These are phyloP conservation scores for Oriolus oriolus DNA, from an alignment of 2,113 vertebrate species.

Conservation along the genomic window DNA sequence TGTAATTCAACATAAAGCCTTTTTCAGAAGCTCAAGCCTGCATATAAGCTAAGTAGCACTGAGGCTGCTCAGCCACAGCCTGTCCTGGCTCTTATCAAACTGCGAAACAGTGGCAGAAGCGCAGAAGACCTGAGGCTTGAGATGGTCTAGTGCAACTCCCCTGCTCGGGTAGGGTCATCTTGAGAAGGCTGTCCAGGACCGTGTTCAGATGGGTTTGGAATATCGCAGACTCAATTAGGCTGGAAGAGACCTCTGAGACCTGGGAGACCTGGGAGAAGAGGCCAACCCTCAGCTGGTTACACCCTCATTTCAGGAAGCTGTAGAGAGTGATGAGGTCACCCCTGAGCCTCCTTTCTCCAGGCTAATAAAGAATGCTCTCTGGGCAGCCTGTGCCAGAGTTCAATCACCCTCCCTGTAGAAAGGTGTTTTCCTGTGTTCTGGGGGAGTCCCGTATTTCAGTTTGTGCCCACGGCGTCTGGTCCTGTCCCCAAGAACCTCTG, in stretches of 20 bases:
- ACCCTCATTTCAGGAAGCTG: background rate
- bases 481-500: background rate
- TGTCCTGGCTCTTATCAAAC: background rate
- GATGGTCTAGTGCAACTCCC: background rate
- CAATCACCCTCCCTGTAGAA: background rate
- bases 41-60: background rate
- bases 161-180: background rate
- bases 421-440: background rate
- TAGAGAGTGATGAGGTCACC: background rate
- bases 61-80: background rate
- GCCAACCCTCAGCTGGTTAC: background rate
- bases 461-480: background rate
- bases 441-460: background rate
- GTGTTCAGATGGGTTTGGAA: background rate
- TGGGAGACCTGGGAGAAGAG: background rate
- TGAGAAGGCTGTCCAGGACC: background rate
- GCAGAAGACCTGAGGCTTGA: background rate
- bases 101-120: background rate
- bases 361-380: background rate
- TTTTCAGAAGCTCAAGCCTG: background rate
- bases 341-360: background rate
- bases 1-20: background rate
- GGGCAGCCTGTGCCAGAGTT: background rate
- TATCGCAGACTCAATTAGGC: background rate
- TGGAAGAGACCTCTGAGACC: background rate